Evolutionary conservation across 2,113 vertebrate species (phyloP).

Genomic region (Phycodurus eques): DNA sequence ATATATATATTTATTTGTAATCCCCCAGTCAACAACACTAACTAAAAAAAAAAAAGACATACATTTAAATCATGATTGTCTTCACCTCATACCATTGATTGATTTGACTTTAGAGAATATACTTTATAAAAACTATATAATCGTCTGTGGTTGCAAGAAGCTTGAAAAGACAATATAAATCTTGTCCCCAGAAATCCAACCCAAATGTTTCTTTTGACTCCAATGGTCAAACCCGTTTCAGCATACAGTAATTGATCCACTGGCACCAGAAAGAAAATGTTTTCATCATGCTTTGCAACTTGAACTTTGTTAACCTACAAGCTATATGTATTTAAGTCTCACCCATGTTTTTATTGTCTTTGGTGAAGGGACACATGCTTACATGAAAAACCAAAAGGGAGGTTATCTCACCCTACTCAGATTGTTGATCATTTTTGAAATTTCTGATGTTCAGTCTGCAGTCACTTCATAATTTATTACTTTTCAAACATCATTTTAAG

Average conservation of each 20-base stretch:
- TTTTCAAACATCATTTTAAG: neutral
- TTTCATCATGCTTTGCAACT: neutral
- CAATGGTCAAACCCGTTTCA: neutral
- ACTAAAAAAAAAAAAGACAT: neutral
- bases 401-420: neutral
- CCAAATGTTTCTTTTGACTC: neutral
- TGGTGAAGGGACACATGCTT: neutral
- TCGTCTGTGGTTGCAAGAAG: neutral
- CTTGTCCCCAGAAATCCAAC: neutral
- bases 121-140: neutral
- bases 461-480: neutral
- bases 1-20: conserved; percentile 1
- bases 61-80: conserved; percentile 4
- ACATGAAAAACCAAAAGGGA: neutral
- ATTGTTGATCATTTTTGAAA: neutral
- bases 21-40: neutral
- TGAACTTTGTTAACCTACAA: neutral
- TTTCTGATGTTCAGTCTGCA: neutral
- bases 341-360: neutral
- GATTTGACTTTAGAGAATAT: neutral
- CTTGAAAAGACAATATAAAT: neutral
- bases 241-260: neutral
- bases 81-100: neutral
- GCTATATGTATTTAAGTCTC: neutral
- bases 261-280: neutral